Base-by-base conservation (phyloP, 2,113 vertebrate genomes). In the Odocoileus hemionus region DNA sequence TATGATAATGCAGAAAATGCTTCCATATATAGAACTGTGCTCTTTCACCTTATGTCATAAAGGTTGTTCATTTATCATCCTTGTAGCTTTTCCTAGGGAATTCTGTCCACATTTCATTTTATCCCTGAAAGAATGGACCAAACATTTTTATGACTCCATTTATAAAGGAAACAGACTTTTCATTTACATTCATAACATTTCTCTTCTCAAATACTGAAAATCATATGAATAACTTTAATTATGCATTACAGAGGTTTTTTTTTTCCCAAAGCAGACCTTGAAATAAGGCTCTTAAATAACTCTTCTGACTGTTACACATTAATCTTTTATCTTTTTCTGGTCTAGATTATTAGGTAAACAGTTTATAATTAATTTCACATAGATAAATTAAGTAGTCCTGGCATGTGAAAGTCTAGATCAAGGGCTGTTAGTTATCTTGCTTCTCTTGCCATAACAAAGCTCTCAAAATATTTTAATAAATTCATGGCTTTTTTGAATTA, bases 361-460 rank as follows among this genome's bases (percentile, higher is more conserved):
- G 88, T 84, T 96, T 97, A 85, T 98, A 98, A 98, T 97, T 96
- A 96, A 84, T 96, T 98, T 98, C 88, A 67, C 94, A 89, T 80
- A 97, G 96, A 95, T 78, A 95, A 93, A 96, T 98, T 96, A 97
- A 98, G 95, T 94, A 97, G 60, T 85, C 21, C 28, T 80, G 58
- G 54, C 94, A 89, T 70, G 90, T 60, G n/a, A 95, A 96, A 82
- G 39, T 97, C 78, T 96, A 80, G 86, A 79, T 88, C 58, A n/a
- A 26, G 60, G 78, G 39, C 91, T 98, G 30, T 82, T 94, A 80
- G 80, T 96, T 95, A 67, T 87, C 86, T 85, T 91, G 83, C 64
- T 1, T 19, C 78, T 85, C 17, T 91, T 98, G 92, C 83, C 89
- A 82, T 86, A 96, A 76, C 50, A 94, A 67, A 92, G 1, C 76